Conservation (phyloP, 2,888 invertebrate genomes). For the Tenthredo scrophulariae region DNA sequence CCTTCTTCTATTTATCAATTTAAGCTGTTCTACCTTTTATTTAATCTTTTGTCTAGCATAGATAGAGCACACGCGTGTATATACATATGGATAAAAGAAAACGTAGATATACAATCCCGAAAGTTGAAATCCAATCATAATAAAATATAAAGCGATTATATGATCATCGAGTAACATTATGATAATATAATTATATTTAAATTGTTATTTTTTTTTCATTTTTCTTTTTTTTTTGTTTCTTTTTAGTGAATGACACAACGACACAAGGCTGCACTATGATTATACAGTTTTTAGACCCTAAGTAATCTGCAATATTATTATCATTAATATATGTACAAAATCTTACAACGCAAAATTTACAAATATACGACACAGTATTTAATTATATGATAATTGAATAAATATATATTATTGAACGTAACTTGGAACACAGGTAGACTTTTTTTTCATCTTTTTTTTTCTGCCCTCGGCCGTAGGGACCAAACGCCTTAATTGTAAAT, state of each 20-base stretch:
- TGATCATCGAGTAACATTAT: slow-evolving; percentile 46
- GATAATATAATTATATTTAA: slow-evolving; percentile 36
- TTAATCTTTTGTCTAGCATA: neutral
- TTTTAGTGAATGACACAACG: slow-evolving; percentile 46
- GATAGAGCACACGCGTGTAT: neutral
- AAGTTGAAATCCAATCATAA: slow-evolving; percentile 37
- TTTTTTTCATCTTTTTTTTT: neutral
- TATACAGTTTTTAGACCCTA: slow-evolving; percentile 16
- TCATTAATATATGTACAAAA: slow-evolving; percentile 76
- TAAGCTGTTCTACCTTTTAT: neutral
- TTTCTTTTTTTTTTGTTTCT: neutral
- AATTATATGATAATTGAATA: slow-evolving; percentile 53
- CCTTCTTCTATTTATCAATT: neutral
- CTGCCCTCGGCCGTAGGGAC: slow-evolving; percentile 14
- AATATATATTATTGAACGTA: slow-evolving; percentile 58
- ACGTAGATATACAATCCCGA: neutral
- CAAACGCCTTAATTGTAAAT: slow-evolving; percentile 27
- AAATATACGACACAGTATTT: slow-evolving; percentile 73
- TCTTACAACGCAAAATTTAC: slow-evolving; percentile 79
- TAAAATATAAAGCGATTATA: slow-evolving; percentile 39
- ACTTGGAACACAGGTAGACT: slow-evolving; percentile 49
- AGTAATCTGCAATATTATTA: slow-evolving; percentile 31
- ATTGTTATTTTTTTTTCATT: slow-evolving; percentile 8
- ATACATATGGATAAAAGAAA: neutral
- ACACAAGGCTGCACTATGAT: slow-evolving; percentile 49